Conservation (phyloP, 2,113 vertebrate species). For the Budorcas taxicolor region DNA sequence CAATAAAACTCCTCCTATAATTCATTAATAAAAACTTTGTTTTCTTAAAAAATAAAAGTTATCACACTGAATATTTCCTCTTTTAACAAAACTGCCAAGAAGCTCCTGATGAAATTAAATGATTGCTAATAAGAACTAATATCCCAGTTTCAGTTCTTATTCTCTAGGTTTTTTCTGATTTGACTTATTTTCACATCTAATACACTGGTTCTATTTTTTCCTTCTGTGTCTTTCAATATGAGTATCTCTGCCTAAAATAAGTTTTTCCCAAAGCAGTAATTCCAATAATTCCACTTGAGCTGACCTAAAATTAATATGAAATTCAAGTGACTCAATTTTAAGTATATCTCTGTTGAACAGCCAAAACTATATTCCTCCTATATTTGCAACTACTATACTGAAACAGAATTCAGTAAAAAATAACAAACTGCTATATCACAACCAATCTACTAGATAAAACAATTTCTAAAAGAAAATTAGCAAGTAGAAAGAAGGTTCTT, state of each 20-base stretch:
- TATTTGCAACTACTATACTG: neutral
- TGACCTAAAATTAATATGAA: neutral
- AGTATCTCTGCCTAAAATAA: neutral
- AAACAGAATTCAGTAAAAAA: neutral
- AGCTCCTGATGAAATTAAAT: slow-evolving; percentile 13
- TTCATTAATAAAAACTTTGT: neutral
- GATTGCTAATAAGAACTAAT: slow-evolving; percentile 9
- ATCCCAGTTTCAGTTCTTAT: neutral
- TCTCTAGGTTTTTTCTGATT: neutral
- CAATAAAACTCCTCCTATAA: neutral
- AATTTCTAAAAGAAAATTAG: neutral
- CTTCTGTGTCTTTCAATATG: neutral
- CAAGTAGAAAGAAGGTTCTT: neutral
- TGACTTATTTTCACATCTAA: slow-evolving; percentile 7
- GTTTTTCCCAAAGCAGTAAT: neutral
- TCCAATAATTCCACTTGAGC: neutral
- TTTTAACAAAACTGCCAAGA: neutral
- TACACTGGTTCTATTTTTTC: neutral
- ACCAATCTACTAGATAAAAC: neutral
- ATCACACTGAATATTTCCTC: neutral
- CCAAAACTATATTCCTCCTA: neutral
- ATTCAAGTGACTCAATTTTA: neutral
- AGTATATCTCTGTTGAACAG: neutral
- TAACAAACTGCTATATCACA: neutral
- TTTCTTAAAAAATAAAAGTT: slow-evolving; percentile 4